A percentile compares a stretch with the other conserved stretches of the same genome.
phyloP scores from a whole-genome alignment of 2,888 invertebrate species.

The Polydrusus tereticollis region DNA sequence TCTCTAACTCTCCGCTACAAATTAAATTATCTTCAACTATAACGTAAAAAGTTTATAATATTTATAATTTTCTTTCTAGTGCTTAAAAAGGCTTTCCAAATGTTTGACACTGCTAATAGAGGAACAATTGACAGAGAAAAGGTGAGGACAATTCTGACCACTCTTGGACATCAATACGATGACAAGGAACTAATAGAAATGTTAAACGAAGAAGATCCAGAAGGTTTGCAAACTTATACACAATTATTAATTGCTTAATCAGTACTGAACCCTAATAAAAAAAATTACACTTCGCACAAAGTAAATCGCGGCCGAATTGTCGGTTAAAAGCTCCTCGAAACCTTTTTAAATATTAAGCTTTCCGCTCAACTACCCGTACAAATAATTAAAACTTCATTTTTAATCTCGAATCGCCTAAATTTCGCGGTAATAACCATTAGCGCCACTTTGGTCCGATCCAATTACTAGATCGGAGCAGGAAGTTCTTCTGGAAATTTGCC shows the following conservation, averaged over 20 bases:
- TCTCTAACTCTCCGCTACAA: too few species aligned
- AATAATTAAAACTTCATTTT: slow-evolving; percentile 31
- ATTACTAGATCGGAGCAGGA: slow-evolving; percentile 12
- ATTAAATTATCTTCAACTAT: too few species aligned
- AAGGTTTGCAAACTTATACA: too few species aligned
- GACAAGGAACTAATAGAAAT: slow-evolving; percentile 83
- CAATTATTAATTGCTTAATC: too few species aligned
- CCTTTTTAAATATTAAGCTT: slow-evolving; percentile 5
- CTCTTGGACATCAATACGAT: slow-evolving; percentile 84
- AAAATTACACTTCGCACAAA: too few species aligned
- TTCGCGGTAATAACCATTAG: slow-evolving; percentile 16
- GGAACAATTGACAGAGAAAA: slow-evolving; percentile 86
- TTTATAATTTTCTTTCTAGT: slow-evolving; percentile 68
- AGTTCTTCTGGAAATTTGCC: slow-evolving; percentile 31
- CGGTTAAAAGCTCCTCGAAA: not conserved
- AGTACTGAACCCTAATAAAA: too few species aligned
- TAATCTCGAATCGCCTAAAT: slow-evolving; percentile 13
- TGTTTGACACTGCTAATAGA: slow-evolving; percentile 86
- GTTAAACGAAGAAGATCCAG: slow-evolving; percentile 82
- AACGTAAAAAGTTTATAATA: not conserved
- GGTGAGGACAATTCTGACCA: slow-evolving; percentile 83
- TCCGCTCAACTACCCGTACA: slow-evolving; percentile 8
- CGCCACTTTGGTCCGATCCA: slow-evolving; percentile 20
- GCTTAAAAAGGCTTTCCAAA: slow-evolving; percentile 84
- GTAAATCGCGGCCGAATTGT: not conserved